A percentile compares a stretch with the other conserved stretches of the same genome.
Evolutionary conservation across 2,888 invertebrate genomes (phyloP).

Genomic region (Sminthurinus aureus): DNA sequence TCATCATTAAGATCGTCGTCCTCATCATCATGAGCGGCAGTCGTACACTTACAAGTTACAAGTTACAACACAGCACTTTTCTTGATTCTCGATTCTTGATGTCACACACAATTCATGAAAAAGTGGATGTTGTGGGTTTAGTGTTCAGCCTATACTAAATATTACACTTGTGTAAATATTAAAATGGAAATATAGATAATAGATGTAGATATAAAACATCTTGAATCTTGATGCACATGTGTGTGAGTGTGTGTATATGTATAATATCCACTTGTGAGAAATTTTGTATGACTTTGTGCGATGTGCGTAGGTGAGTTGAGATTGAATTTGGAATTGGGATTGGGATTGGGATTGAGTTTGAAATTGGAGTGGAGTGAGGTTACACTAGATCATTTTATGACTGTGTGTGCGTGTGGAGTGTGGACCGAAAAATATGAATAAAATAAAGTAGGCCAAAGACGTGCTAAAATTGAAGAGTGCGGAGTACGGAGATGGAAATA

Average conservation of each 20-base stretch:
- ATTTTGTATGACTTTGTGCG: not conserved
- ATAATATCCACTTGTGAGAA: not conserved
- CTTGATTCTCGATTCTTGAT: not conserved
- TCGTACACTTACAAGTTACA: too few relatives aligned
- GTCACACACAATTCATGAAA: not conserved
- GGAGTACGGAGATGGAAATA: not conserved
- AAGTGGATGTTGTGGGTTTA: not conserved
- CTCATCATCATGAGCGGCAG: too few relatives aligned
- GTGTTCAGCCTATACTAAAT: not conserved
- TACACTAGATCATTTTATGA: not conserved
- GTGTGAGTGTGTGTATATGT: not conserved
- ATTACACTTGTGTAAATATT: too few relatives aligned
- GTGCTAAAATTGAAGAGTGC: conserved; percentile 40
- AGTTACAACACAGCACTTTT: too few relatives aligned
- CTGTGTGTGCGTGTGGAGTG: conserved; percentile 26
- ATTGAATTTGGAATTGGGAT: not conserved
- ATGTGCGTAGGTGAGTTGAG: conserved; percentile 6
- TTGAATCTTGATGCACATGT: not conserved
- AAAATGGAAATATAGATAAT: not conserved
- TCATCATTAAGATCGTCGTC: too few relatives aligned
- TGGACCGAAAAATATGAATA: conserved; percentile 35
- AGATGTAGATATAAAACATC: not conserved
- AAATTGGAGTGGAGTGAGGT: conserved; percentile 12
- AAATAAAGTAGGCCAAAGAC: conserved; percentile 42
- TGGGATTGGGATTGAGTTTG: not conserved